Base-by-base conservation (phyloP, 30 jellyfish, hydroid and myxozoan genomes). In the Aurelia aurita complex sp. Pacific region DNA sequence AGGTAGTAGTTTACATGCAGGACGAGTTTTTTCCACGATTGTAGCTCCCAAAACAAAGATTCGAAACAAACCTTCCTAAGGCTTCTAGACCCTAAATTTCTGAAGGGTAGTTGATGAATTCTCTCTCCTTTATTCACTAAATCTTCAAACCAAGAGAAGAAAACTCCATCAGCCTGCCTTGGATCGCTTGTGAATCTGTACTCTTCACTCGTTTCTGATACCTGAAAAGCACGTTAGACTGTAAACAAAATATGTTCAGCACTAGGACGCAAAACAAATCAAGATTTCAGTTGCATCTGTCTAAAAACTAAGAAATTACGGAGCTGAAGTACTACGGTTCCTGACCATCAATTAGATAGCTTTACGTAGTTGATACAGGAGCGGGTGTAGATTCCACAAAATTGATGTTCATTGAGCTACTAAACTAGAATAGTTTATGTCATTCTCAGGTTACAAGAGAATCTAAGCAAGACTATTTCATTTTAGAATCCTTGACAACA, bases 91-190 rank as follows among this genome's bases (percentile, higher is more conserved):
- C 91, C 85, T 4, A 62, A 33, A 82, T 82, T 74, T 57, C 78
- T 75, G 65, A 33, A 15, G 5, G 82, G 71, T 4, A 82, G 46
- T 35, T 70, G 73, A 35, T 52, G 60, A 2, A 57, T 62, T 38
- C 29, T 55, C 32, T 59, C 63, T 11, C 91, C 83, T 17, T 55
- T 51, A 32, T 61, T 40, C 10, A 38, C 69, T 29, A 82, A 17
- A 8, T 62, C 82, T 7, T 70, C n/a, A 60, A 70, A 55, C 91
- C 91, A 82, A 12, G 83, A 82, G 0, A 76, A 71, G 64, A 53
- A 82, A 7, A 82, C 66, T 6, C 75, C 78, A 35, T 82, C 91
- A n/a, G 91, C 91, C 43, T 82, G 72, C 15, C 43, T 70, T 18
- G 91, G 85, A 12, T 82, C 80, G 57, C 63, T 29, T 73, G 80